phyloP scores from a whole-genome alignment of 2,113 vertebrate genomes.

The Corapipo altera region DNA sequence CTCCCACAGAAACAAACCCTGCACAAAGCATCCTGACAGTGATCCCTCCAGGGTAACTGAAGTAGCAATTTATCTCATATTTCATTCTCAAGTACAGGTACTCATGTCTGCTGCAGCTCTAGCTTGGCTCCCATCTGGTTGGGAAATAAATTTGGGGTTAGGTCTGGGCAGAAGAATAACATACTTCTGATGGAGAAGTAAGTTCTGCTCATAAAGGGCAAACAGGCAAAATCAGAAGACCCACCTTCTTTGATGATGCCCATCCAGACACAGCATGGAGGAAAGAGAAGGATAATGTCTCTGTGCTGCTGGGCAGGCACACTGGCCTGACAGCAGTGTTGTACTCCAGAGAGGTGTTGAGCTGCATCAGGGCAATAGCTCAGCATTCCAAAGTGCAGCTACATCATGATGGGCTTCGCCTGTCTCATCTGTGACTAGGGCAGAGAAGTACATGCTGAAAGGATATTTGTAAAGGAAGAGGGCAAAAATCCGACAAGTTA shows the following conservation, averaged over 20 bases:
- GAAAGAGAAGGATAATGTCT: background rate
- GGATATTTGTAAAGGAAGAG: background rate
- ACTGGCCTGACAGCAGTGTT: background rate
- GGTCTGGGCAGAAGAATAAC: background rate
- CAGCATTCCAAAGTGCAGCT: background rate
- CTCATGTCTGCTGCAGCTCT: background rate
- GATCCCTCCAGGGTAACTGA: background rate
- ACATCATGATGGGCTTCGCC: background rate
- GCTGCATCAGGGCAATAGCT: background rate
- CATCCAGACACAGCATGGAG: background rate
- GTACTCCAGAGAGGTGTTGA: background rate
- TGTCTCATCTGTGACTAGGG: background rate
- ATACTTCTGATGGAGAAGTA: background rate
- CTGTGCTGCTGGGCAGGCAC: background rate
- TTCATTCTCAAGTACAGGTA: background rate
- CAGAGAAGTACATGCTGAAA: background rate
- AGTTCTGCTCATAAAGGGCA: background rate
- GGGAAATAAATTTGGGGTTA: background rate
- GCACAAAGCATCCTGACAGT: background rate
- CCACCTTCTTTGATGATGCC: background rate
- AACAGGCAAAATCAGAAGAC: background rate
- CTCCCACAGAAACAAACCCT: background rate
- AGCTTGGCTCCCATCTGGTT: background rate
- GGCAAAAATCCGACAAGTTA: background rate
- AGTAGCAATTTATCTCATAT: constrained; percentile 5